Conservation (phyloP, 2,888 invertebrate species). For the Ornithoptera alexandrae region DNA sequence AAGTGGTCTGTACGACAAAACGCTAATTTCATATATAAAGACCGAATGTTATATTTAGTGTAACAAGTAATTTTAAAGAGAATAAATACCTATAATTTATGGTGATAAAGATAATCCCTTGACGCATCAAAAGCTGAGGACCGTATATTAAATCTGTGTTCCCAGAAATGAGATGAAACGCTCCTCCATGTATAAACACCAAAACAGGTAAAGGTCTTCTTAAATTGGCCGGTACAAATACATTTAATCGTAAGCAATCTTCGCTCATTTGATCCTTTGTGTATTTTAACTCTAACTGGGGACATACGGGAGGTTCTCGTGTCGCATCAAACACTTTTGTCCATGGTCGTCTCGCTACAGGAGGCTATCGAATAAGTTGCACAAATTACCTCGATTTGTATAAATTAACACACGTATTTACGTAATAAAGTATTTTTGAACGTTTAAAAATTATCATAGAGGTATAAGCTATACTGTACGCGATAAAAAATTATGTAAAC, state of each 20-base stretch:
- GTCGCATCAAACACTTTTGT: conserved; percentile 37
- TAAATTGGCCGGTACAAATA: conserved; percentile 38
- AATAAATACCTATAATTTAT: conserved; percentile 49
- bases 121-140: conserved; percentile 44
- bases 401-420: no score
- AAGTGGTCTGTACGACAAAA: no score
- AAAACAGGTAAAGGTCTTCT: conserved; percentile 39
- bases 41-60: background rate
- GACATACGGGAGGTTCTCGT: conserved; percentile 37
- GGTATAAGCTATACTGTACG: no score
- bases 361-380: conserved; percentile 34
- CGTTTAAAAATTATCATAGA: no score
- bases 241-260: conserved; percentile 43
- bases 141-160: conserved; percentile 39
- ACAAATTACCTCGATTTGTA: no score
- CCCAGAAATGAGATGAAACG: conserved; percentile 40
- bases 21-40: no score
- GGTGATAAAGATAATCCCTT: conserved; percentile 49
- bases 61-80: background rate
- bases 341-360: conserved; percentile 41
- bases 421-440: no score
- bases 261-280: conserved; percentile 39
- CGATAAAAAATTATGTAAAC: no score
- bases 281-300: conserved; percentile 35
- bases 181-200: conserved; percentile 50